Percentiles rank a stretch among this genome's conserved stretches.
Conservation (phyloP, 2,888 invertebrate species). For the Tenthredo scrophulariae region DNA sequence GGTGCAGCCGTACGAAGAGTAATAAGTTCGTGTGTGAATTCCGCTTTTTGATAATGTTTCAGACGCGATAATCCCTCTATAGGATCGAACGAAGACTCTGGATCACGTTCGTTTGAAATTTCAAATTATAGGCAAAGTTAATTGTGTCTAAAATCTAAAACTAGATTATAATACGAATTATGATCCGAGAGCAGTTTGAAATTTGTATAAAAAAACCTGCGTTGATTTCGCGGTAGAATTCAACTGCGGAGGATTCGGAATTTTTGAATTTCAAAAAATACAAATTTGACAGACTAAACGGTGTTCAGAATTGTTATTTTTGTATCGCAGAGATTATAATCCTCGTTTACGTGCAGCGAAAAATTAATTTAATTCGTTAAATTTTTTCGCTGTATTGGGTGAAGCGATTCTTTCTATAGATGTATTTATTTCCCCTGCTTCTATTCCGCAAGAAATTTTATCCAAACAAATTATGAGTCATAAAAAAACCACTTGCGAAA, state of each 20-base stretch:
- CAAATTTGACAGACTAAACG: not conserved
- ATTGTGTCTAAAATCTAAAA: not conserved
- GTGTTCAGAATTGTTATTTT: not conserved
- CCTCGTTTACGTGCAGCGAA: not conserved
- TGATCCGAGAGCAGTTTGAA: not conserved
- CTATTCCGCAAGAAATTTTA: not conserved
- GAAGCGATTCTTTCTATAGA: not conserved
- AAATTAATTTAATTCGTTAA: not conserved
- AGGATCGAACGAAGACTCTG: not conserved
- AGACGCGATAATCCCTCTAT: slow-evolving; percentile 2
- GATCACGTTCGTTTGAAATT: not conserved
- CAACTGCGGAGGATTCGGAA: not conserved
- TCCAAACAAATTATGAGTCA: not conserved
- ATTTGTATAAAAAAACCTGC: not conserved
- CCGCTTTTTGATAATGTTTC: not conserved
- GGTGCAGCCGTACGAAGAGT: not conserved
- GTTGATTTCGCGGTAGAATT: not conserved
- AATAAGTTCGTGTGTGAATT: not conserved
- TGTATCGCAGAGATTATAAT: too few relatives aligned
- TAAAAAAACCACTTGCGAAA: slow-evolving; percentile 42
- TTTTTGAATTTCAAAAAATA: slow-evolving; percentile 1
- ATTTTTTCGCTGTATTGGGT: not conserved
- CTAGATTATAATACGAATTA: not conserved
- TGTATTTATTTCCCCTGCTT: not conserved
- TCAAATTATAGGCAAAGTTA: not conserved